Percentiles rank a stretch among this genome's conserved stretches.
Evolutionary conservation across 2,113 vertebrate species (phyloP).

Genomic region (Isichthys henryi): DNA sequence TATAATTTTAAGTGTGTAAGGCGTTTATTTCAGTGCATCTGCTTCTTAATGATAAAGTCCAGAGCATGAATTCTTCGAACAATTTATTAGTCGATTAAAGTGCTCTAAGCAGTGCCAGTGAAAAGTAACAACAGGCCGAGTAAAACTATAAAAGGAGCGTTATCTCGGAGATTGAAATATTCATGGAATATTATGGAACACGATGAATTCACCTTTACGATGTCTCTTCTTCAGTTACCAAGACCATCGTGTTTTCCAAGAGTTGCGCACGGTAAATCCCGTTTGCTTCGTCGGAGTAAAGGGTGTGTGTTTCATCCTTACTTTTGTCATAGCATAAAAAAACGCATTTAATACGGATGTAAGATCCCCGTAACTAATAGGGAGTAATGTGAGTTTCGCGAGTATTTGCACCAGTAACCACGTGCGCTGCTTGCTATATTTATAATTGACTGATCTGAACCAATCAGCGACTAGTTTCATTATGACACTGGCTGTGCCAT

Average conservation of each 20-base stretch:
- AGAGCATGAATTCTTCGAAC: conserved; percentile 42
- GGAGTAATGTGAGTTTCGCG: not conserved
- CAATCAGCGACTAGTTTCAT: conserved; percentile 3
- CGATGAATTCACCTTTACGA: conserved; percentile 7
- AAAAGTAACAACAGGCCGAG: conserved; percentile 19
- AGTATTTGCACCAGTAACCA: not conserved
- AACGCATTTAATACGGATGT: not conserved
- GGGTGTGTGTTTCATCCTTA: not conserved
- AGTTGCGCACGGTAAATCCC: not conserved
- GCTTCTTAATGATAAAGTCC: conserved; percentile 50
- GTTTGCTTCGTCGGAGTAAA: not conserved
- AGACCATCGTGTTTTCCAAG: conserved; percentile 39
- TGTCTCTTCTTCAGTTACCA: conserved; percentile 2
- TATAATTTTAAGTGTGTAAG: not conserved
- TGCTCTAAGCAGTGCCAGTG: conserved; percentile 34
- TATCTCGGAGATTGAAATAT: conserved; percentile 23
- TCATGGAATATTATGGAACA: conserved; percentile 3
- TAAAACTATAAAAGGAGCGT: conserved; percentile 39
- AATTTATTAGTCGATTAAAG: conserved; percentile 41
- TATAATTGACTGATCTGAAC: conserved; percentile 1
- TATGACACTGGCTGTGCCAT: not conserved
- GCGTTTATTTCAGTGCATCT: conserved; percentile 18
- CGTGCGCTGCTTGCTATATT: not conserved
- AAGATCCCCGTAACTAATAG: not conserved
- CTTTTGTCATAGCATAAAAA: not conserved